phyloP scores from a whole-genome alignment of 2,888 invertebrate species.

The Venusia cambrica region DNA sequence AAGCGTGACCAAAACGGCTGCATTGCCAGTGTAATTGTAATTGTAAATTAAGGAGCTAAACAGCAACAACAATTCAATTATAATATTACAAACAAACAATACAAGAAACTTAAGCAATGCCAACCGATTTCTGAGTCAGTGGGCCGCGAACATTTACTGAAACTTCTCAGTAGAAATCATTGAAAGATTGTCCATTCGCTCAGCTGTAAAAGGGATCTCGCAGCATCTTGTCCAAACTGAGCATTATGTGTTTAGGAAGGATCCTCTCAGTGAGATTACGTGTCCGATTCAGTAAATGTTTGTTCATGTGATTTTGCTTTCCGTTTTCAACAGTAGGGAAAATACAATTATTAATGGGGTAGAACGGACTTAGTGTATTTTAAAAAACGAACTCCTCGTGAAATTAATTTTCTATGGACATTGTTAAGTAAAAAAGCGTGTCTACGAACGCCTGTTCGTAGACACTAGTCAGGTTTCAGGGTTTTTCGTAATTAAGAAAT shows the following conservation, averaged over 20 bases:
- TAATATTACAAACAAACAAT: conserved; percentile 11
- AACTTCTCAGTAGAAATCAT: conserved; percentile 24
- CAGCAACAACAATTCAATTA: too few relatives aligned
- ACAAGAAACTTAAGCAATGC: conserved; percentile 20
- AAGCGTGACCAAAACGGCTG: too few relatives aligned
- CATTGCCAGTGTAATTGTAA: too few relatives aligned
- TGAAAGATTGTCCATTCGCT: conserved; percentile 25
- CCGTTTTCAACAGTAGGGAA: conserved; percentile 12
- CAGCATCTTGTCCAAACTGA: conserved; percentile 19
- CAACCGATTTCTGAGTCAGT: conserved; percentile 22
- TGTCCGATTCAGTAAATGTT: conserved; percentile 22
- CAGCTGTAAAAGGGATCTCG: conserved; percentile 23
- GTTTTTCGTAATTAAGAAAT: too few relatives aligned
- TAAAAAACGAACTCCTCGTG: too few relatives aligned
- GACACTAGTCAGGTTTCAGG: too few relatives aligned
- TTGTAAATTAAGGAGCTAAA: too few relatives aligned
- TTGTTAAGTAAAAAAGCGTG: too few relatives aligned
- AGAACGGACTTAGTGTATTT: too few relatives aligned
- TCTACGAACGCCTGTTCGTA: too few relatives aligned
- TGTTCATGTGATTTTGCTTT: conserved; percentile 24
- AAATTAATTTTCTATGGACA: too few relatives aligned
- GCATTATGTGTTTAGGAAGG: conserved; percentile 22
- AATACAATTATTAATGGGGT: conserved; percentile 14
- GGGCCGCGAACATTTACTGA: conserved; percentile 18
- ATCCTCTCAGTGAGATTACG: conserved; percentile 20